Evolutionary conservation across 2,797 vertebrate genomes (phyloP).

Genomic region (Pseudocheirus occidentalis): DNA sequence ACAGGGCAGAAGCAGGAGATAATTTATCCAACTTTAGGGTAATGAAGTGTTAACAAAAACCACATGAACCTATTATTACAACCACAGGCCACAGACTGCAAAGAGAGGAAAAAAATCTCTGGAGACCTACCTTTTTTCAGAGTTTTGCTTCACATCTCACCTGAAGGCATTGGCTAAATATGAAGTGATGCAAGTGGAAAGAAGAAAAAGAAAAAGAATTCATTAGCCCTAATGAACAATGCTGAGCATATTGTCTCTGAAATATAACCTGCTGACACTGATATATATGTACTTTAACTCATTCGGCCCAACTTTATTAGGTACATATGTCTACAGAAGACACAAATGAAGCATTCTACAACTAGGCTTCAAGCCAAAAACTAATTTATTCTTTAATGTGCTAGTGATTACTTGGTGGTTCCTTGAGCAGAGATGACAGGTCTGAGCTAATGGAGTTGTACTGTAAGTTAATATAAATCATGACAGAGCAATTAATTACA

Average conservation of each 20-base stretch:
- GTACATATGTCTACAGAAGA: slow-evolving; percentile 89
- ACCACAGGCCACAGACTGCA: slow-evolving; percentile 83
- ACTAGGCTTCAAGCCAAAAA: slow-evolving; percentile 88
- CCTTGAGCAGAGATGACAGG: slow-evolving; percentile 89
- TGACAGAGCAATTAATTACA: slow-evolving; percentile 92
- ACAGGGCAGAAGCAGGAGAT: slow-evolving; percentile 83
- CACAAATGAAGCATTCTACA: slow-evolving; percentile 87
- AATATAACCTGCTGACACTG: slow-evolving; percentile 81
- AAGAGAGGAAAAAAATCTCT: slow-evolving; percentile 78
- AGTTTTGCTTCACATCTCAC: slow-evolving; percentile 78
- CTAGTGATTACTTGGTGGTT: slow-evolving; percentile 89
- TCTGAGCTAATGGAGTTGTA: slow-evolving; percentile 90
- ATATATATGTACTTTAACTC: slow-evolving; percentile 85
- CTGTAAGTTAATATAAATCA: slow-evolving; percentile 92
- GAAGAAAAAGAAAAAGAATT: slow-evolving; percentile 74
- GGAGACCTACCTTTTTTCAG: slow-evolving; percentile 81
- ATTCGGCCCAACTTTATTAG: slow-evolving; percentile 88
- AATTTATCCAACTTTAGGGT: slow-evolving; percentile 87
- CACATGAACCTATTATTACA: slow-evolving; percentile 88
- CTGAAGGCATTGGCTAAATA: slow-evolving; percentile 81
- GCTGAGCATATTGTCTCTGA: slow-evolving; percentile 80
- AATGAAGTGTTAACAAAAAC: slow-evolving; percentile 90
- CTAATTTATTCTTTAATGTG: slow-evolving; percentile 91
- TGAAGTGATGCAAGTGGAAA: slow-evolving; percentile 76
- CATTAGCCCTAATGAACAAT: slow-evolving; percentile 85